phyloP scores from a whole-genome alignment of 2,888 invertebrate species.

The Volucella inanis region DNA sequence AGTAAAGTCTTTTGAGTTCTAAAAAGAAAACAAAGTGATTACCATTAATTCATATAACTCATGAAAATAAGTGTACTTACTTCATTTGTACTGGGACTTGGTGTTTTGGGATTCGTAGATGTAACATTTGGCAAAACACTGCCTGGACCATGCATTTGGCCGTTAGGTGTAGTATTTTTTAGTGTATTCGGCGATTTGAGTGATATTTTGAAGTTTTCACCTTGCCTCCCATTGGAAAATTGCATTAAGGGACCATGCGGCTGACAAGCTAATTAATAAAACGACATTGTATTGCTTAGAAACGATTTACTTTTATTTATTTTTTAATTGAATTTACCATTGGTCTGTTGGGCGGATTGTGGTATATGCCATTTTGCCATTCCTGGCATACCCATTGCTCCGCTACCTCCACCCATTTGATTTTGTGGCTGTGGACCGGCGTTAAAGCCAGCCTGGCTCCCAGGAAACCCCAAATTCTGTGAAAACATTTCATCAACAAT shows the following conservation, averaged over 20 bases:
- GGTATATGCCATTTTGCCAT: conserved; percentile 90
- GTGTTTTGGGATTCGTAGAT: conserved; percentile 93
- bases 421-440: conserved; percentile 82
- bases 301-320: neutral
- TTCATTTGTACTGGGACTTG: conserved; percentile 88
- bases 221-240: conserved; percentile 82
- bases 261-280: conserved; percentile 78
- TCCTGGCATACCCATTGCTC: conserved; percentile 80
- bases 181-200: conserved; percentile 83
- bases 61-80: conserved; percentile 79
- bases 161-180: conserved; percentile 81
- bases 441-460: conserved; percentile 83
- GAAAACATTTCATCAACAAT: conserved; percentile 44
- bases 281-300: conserved; percentile 10
- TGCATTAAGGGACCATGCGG: conserved; percentile 82
- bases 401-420: conserved; percentile 80
- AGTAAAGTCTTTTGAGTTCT: conserved; percentile 85
- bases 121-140: conserved; percentile 84
- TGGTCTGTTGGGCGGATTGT: conserved; percentile 82
- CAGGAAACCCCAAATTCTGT: conserved; percentile 82
- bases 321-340: conserved; percentile 81
- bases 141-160: conserved; percentile 78
- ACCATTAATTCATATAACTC: neutral
- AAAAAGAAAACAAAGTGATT: conserved; percentile 31
- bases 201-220: conserved; percentile 83